Percentiles rank a stretch among this genome's conserved stretches.
Conservation (phyloP, 2,888 invertebrate genomes). For the Pterostichus madidus region DNA sequence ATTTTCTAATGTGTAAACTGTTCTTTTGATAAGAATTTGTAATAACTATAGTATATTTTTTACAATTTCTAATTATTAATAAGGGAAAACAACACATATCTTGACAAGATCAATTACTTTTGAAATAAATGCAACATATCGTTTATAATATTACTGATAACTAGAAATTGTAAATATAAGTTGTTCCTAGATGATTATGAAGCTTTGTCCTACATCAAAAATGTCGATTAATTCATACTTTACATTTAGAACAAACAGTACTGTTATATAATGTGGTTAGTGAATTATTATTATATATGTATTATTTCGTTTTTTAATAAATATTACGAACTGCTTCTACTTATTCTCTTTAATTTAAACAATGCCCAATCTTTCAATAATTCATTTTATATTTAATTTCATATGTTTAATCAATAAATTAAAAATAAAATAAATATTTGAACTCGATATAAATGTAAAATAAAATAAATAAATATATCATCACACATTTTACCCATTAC, state of each 20-base stretch:
- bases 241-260: slow-evolving; percentile 55
- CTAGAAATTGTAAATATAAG: slow-evolving; percentile 64
- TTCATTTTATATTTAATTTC: no score
- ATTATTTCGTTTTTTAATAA: slow-evolving; percentile 62
- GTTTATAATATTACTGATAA: slow-evolving; percentile 57
- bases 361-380: no score
- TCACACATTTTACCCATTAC: no score
- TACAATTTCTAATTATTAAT: slow-evolving; percentile 66
- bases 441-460: no score
- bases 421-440: no score
- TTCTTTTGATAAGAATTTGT: slow-evolving; percentile 55
- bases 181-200: slow-evolving; percentile 60
- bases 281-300: slow-evolving; percentile 55
- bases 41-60: slow-evolving; percentile 58
- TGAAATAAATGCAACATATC: slow-evolving; percentile 63
- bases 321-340: slow-evolving; percentile 58
- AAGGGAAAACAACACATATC: slow-evolving; percentile 62
- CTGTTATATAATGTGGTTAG: slow-evolving; percentile 59
- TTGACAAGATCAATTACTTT: slow-evolving; percentile 63
- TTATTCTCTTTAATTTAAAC: not conserved
- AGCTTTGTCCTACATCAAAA: slow-evolving; percentile 63
- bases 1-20: slow-evolving; percentile 57
- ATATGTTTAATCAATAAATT: no score
- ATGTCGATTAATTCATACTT: slow-evolving; percentile 49
- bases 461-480: no score